Evolutionary conservation across 2,888 invertebrate species (phyloP), one percentile per base, ranked within the genome.

Genomic region (Eupithecia abbreviata): DNA sequence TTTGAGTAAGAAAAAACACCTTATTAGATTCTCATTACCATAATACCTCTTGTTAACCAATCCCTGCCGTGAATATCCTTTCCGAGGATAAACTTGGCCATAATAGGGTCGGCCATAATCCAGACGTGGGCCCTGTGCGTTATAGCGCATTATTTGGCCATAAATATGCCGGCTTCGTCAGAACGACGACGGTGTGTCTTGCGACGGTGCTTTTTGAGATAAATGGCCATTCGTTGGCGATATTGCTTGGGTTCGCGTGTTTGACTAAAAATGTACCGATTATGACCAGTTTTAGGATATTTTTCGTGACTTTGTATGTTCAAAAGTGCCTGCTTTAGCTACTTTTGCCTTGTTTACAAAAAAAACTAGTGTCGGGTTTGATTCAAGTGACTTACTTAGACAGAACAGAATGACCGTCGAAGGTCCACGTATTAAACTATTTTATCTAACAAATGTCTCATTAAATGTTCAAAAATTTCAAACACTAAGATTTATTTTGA

Each of bases 81-180:
- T 72, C 67, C 72, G 42, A 66, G 49, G 72, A 72, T 45, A 45
- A 69, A 69, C n/a, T 47, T 47, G 18, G 30, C 69, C 47, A 69
- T 78, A 76, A 76, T 74, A 74, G 78, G 78, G 72, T 78, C 72
- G 72, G 71, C 62, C 45, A 70, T 76, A 76, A 74, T 72, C 78
- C 51, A 75, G 71, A 78, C 78, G 78, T 78, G 75, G 73, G 71
- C 42, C 41, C 76, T 76, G 76, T 72, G 72, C 78, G 65, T 78
- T 76, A 78, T 78, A 65, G 76, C 73, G 72, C 74, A 78, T 78
- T 78, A 76, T 78, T 74, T 74, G 78, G 55, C 69, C 58, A 76
- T 76, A 78, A 78, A 78, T 76, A 76, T 76, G 76, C 76, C 49
- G 66, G 69, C 18, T 72, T 70, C 74, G 76, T 74, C 76, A 74